Evolutionary conservation across 2,113 vertebrate genomes (phyloP), one percentile per base, ranked within the genome.

Genomic region (Mixornis gularis): DNA sequence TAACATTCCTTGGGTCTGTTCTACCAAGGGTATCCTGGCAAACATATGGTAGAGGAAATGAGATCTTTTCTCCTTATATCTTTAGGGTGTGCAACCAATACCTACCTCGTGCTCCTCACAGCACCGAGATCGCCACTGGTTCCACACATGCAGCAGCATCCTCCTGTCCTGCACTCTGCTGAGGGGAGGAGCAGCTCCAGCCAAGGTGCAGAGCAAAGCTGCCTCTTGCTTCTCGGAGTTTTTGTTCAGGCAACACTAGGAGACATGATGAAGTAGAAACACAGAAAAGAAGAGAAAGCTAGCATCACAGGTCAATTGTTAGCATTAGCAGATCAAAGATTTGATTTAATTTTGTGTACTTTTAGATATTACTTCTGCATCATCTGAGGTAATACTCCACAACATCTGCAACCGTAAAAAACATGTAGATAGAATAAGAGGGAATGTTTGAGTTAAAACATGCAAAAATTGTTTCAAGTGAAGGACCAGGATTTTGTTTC

Each of bases 21-120:
- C 41, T 52, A 77, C 56, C 24, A 60, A 27, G 12, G 4, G 7
- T 52, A 29, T 51, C 48, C 77, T 80, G 58, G 59, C 19, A 70
- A 9, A 4, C 6, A 17, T 5, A 18, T 17, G 38, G n/a, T 22
- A 81, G 30, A 65, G 16, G 7, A 81, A 87, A 58, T 22, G 3
- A 58, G 38, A 56, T 40, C 12, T 81, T 78, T 65, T 48, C 51
- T 91, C 27, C 46, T 60, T 38, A 4, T 64, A 4, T 77, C 30
- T 48, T 78, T 27, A 49, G 17, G n/a, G 9, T 56, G 36, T n/a
- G n/a, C 30, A 72, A 16, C 26, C 0, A 0, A 3, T 53, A 46
- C 18, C 16, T 51, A 41, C 27, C 29, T 30, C 0, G 0, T 51
- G 29, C 44, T 76, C 22, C 64, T 69, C 41, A 13, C 30, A 81